Evolutionary conservation across 2,888 invertebrate species (phyloP), one percentile per base, ranked within the genome.

Genomic region (Pterostichus niger): DNA sequence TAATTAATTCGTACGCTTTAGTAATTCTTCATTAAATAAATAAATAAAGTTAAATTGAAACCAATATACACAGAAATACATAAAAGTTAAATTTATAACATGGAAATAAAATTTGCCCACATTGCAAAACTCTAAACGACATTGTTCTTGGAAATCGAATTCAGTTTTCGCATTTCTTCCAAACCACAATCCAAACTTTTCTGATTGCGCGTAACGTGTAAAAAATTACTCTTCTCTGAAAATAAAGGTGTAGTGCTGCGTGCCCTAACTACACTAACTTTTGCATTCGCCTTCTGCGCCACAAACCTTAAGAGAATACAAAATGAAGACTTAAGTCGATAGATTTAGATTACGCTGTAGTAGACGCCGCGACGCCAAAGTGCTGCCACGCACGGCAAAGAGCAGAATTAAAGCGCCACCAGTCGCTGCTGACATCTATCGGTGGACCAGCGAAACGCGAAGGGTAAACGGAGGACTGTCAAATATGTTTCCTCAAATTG

Each of bases 261-360:
- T 5, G 13, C 49, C 5, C 49, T 6, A 49, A 49, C 49, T 49
- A 49, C 49, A 4, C n/a, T 49, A 49, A 49, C 49, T 49, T 49
- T 6, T 13, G 15, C 56, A 56, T 56, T 59, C 59, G 11, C 24
- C 10, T 61, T 64, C 64, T 64, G 40, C 44, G 44, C 15, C 44
- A 0, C 40, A 40, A 9, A 13, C 44, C 15, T 44, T 11, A 44
- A 64, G 79, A 17, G 79, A 79, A 79, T 80, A 68, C 68, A 11
- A 33, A 80, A 64, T 80, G 64, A 80, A 80, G 64, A 80, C 80
- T 46, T 77, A 77, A 64, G 79, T 46, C 68, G 64, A 80, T 80
- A 68, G 80, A 68, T 80, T 80, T 80, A 68, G 80, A 80, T 80
- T 80, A 68, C 6, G 15, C 17, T 78, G 40, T 40, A 6, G 40